Conservation (phyloP, 53 echinoderm and acorn worm species). For the Patiria pectinifera region DNA sequence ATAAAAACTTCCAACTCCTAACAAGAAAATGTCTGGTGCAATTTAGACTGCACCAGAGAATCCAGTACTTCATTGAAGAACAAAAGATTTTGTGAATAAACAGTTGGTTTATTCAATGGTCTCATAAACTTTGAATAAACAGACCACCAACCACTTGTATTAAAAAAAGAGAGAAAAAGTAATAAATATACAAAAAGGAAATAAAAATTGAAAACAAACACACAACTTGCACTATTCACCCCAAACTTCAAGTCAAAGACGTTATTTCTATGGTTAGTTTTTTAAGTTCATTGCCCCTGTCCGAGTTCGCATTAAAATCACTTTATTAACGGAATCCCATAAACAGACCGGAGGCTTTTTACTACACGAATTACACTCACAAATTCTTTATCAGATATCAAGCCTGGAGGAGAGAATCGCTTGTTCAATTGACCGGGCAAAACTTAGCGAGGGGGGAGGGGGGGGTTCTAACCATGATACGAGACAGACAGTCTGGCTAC, state of each 20-base stretch:
- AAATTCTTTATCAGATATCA: constrained; percentile 11
- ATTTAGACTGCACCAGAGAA: too few species aligned
- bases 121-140: neutral
- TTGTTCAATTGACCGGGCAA: constrained; percentile 17
- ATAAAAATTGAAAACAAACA: neutral
- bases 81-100: neutral
- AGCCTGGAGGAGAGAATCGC: neutral
- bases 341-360: constrained; percentile 17
- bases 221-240: neutral
- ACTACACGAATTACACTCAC: neutral
- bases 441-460: neutral
- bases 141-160: neutral
- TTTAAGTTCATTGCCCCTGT: neutral
- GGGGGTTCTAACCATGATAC: neutral
- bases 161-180: neutral
- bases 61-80: too few species aligned
- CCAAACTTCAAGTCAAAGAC: too few species aligned
- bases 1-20: too few species aligned
- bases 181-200: neutral
- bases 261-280: neutral
- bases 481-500: constrained; percentile 54
- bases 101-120: neutral
- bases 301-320: constrained; percentile 22
- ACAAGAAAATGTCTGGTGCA: too few species aligned
- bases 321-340: neutral